These are phyloP conservation scores for Tinea semifulvella DNA, from an alignment of 2,888 invertebrate species.

Conservation along the genomic window DNA sequence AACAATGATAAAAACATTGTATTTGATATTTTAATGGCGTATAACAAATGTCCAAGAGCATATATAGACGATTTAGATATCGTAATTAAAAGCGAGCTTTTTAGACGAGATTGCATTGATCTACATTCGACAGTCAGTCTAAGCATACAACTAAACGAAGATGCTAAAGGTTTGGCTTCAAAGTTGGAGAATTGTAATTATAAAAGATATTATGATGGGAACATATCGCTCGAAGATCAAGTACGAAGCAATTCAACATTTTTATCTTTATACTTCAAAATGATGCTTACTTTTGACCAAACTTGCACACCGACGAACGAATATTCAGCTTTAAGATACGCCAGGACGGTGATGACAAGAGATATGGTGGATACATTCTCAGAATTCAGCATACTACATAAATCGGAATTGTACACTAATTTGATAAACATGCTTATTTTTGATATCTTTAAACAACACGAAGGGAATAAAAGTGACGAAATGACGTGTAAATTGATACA, in stretches of 20 bases:
- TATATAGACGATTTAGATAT: neutral
- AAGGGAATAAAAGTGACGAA: conserved; percentile 28
- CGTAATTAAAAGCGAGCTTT: neutral
- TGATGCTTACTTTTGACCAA: neutral
- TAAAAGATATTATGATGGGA: neutral
- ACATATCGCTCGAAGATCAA: neutral
- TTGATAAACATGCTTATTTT: too few species aligned
- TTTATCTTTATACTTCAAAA: neutral
- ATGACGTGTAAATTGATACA: conserved; percentile 48
- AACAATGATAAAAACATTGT: conserved; percentile 21
- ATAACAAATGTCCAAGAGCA: conserved; percentile 35
- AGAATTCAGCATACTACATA: neutral
- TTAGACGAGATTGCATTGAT: conserved; percentile 19
- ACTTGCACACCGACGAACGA: neutral
- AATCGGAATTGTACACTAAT: too few species aligned
- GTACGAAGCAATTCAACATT: neutral
- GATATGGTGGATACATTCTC: neutral
- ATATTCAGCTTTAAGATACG: neutral
- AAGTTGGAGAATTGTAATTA: neutral
- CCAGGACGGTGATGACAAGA: neutral
- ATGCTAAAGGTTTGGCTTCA: neutral
- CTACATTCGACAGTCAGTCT: neutral
- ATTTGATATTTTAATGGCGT: conserved; percentile 33
- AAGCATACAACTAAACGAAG: neutral
- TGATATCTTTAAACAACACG: too few species aligned